Evolutionary conservation across 2,888 invertebrate genomes (phyloP), one percentile per base, ranked within the genome.

Genomic region (Archaeoteleia sp.): DNA sequence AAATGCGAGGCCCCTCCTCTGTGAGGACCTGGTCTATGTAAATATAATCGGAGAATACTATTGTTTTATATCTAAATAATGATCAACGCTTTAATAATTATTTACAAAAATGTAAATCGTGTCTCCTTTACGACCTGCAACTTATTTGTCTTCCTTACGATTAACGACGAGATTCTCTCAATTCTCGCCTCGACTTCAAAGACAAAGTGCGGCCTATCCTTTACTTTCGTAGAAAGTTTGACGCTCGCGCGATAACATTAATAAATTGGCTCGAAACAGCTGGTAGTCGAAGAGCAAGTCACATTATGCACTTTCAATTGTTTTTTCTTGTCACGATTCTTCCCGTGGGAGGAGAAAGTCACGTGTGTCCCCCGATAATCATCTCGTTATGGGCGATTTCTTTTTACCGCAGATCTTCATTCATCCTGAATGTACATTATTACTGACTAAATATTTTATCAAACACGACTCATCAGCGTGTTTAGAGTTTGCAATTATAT

Each of bases 221-320:
- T 61, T 32, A 51, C 43, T 37, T 45, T 51, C 39, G 32, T 61
- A 61, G 60, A 61, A 61, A 61, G 60, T 61, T 53, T 53, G 45
- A 51, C 51, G 60, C 42, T 15, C 32, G 35, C 60, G 15, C 51
- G 39, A 45, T 45, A 51, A 61, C 35, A 43, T 35, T 61, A 61
- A 45, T 61, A 61, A 61, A 51, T 51, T 53, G 37, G 60, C 51
- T 39, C 45, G 45, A 30, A 61, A 39, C 61, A 61, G 53, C 53
- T 53, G 61, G 53, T 23, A 34, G 12, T 39, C 40, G 45, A 60
- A 53, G 14, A 13, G 39, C 15, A 29, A 35, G 49, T 35, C 20
- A 25, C 43, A 42, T 48, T 60, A 32, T 34, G 20, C 40, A 43
- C 51, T 51, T 61, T 61, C 45, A 51, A 61, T 43, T 60, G 14